Evolutionary conservation across 92 coral and sea anemone genomes (phyloP), one percentile per base, ranked within the genome.

Genomic region (Zoanthus sociatus): DNA sequence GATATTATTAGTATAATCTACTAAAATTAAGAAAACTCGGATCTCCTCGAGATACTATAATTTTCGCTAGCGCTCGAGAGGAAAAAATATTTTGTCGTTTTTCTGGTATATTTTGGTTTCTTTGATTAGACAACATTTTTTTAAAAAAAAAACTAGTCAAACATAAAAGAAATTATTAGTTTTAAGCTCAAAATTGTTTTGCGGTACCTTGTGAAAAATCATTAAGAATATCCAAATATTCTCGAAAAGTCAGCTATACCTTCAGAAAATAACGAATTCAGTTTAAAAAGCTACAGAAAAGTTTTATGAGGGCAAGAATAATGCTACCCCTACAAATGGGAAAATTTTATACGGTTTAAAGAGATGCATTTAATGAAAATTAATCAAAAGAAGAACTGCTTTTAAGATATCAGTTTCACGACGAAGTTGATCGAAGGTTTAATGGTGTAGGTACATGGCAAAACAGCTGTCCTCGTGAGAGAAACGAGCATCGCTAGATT

Each of bases 351-450:
- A 55, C 48, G 47, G 17, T 78, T 17, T 73, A 13, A 44, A 66
- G 30, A 21, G 56, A 51, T 46, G 58, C 46, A 66, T 81, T 81
- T 81, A 81, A 81, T 81, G 85, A 46, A 81, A 81, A 47, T 81
- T 66, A 10, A 20, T 42, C 46, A 81, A 58, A 51, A 81, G 74
- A 81, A 20, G n/a, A 78, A 64, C 70, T 66, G 85, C 85, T 81
- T 64, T 81, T 67, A 67, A 81, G 85, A 81, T 81, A 81, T 81
- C 85, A 81, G 73, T 81, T 81, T 81, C 63, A 60, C 70, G 75
- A 60, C 70, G 61, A 81, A 66, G 31, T 81, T 47, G 70, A 81
- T 81, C 74, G 45, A 44, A n/a, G 53, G 85, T 42, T 81, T 66
- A 13, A 71, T 66, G 63, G 50, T 54, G 61, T 81, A 42, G 45